Conservation (phyloP, 2,797 vertebrate genomes). For the Platyrinchus mystaceus region DNA sequence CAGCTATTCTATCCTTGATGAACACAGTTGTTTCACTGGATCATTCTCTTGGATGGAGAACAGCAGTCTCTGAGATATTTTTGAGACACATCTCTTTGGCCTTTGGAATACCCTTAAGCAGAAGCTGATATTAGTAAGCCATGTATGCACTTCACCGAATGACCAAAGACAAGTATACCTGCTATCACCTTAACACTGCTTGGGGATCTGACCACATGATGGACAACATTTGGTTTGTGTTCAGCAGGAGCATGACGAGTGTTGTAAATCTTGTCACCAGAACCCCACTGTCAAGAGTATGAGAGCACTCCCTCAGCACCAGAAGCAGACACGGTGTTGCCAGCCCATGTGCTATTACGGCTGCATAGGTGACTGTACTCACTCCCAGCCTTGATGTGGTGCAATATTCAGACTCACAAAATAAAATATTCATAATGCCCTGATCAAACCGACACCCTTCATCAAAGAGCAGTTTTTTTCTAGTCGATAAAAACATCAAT, state of each 20-base stretch:
- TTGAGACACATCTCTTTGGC: background rate
- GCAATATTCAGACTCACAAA: background rate
- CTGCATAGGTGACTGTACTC: too few species aligned
- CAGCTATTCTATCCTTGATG: background rate
- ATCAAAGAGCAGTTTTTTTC: background rate
- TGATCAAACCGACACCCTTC: background rate
- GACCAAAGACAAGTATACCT: background rate
- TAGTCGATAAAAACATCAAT: background rate
- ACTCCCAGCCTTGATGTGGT: too few species aligned
- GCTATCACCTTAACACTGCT: background rate
- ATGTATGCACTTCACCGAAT: background rate
- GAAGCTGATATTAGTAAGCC: background rate
- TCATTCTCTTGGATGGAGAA: background rate
- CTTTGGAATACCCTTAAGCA: background rate
- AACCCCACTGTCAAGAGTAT: background rate
- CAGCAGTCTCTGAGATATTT: background rate
- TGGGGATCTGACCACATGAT: background rate
- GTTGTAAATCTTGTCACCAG: background rate
- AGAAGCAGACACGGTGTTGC: fast-evolving
- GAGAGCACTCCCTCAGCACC: background rate
- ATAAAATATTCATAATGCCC: too few species aligned
- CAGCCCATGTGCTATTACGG: fast-evolving
- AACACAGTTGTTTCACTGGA: background rate
- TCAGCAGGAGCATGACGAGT: background rate
- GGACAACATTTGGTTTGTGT: background rate